Conservation (phyloP, 2,113 vertebrate species). For the Podarcis muralis region DNA sequence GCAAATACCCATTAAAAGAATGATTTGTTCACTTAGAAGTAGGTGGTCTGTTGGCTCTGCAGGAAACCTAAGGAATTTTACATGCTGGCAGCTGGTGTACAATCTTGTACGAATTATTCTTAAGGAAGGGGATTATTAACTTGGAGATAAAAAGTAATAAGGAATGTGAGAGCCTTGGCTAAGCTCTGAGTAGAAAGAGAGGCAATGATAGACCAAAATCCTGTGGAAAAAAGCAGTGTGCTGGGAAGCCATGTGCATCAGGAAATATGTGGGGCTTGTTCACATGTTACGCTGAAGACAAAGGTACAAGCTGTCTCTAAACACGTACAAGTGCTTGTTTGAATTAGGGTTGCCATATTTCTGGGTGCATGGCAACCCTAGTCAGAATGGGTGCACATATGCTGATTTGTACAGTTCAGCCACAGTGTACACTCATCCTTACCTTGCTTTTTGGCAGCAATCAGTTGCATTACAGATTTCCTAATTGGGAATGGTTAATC, state of each 20-base stretch:
- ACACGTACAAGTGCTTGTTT: no score
- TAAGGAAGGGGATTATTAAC: constrained; percentile 11
- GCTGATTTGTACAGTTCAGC: no score
- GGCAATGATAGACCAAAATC: not conserved
- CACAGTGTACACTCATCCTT: no score
- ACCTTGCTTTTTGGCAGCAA: no score
- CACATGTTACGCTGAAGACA: no score
- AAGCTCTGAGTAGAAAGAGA: not conserved
- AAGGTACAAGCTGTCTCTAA: no score
- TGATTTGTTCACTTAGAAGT: constrained; percentile 20
- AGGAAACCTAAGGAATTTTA: constrained; percentile 6
- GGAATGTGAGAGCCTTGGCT: not conserved
- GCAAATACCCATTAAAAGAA: not conserved
- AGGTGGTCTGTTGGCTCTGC: not conserved
- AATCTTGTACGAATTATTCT: constrained; percentile 2
- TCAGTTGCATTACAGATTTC: no score
- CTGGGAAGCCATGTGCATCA: not conserved
- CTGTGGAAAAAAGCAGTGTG: not conserved
- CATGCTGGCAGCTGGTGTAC: not conserved
- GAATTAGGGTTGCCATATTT: no score
- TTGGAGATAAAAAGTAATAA: constrained; percentile 3
- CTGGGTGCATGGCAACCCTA: no score
- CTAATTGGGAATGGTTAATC: no score
- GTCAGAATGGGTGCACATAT: no score
- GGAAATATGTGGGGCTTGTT: no score